phyloP scores from a whole-genome alignment of 2,797 vertebrate genomes.

The Hypotaenidia philippensis region DNA sequence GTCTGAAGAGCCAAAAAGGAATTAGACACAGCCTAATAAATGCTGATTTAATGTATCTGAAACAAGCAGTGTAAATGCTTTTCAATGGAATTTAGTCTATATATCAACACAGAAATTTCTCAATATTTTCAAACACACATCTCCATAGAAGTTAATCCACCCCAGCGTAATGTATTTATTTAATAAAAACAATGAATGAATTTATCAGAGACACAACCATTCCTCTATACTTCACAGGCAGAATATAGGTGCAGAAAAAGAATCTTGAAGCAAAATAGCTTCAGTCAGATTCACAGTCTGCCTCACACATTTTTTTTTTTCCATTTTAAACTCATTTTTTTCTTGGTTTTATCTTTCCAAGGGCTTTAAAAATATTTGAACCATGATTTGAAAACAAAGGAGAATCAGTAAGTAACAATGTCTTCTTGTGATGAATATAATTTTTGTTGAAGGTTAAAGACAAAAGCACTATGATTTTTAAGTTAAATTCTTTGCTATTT shows the following conservation, averaged over 20 bases:
- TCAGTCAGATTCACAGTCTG: not conserved
- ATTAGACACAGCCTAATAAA: not conserved
- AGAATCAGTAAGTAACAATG: constrained; percentile 44
- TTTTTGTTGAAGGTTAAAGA: constrained; percentile 63
- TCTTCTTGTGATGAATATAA: constrained; percentile 8
- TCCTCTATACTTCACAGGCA: not conserved
- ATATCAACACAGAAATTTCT: not conserved
- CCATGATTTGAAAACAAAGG: constrained; percentile 31
- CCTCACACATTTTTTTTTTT: not conserved
- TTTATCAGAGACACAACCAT: not conserved
- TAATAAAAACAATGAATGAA: not conserved
- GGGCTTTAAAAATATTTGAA: constrained; percentile 30
- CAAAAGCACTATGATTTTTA: constrained; percentile 27
- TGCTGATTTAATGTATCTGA: not conserved
- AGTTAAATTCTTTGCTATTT: constrained; percentile 48
- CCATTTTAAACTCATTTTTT: constrained; percentile 4
- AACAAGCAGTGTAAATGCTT: not conserved
- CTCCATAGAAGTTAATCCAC: not conserved
- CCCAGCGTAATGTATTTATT: not conserved
- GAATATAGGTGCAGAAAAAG: not conserved
- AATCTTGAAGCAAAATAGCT: not conserved
- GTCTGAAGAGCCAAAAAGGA: not conserved
- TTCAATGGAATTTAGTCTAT: not conserved
- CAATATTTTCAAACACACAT: not conserved
- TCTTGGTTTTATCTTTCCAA: constrained; percentile 48